Evolutionary conservation across 1,140 invertebrate genomes (phyloP), one percentile per base, ranked within the genome.

Genomic region (Brevipalpus yothersi): DNA sequence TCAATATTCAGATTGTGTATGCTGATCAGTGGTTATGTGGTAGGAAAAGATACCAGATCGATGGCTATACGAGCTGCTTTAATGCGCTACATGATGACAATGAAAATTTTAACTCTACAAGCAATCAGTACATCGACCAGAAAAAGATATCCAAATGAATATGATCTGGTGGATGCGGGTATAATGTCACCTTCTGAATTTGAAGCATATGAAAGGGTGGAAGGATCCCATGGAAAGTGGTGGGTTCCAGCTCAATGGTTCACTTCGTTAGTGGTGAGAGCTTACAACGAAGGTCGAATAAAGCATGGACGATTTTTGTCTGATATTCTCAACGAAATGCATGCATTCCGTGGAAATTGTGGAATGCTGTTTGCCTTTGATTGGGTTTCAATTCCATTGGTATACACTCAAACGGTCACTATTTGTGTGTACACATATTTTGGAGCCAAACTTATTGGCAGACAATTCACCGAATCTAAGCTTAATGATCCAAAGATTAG

Each of bases 241-340:
- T 90, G 86, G 86, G 85, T 89, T 81, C 86, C 86, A 0, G 71
- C 88, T 10, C 83, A 86, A 0, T 90, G 86, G 86, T 86, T 86
- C 41, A 86, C 84, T 1, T 86, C 87, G 68, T 84, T 90, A 59
- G 85, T 89, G 62, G 86, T 86, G 69, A 83, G 21, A 45, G 79
- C 79, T 0, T 75, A 88, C 2, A 87, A 86, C 69, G 90, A 94
- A 73, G 87, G 86, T 0, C 74, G 85, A 64, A 90, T 94, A 65
- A 77, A 87, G 55, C 87, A 91, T 65, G 90, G 94, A 70, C 88
- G 88, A 1, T 53, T 66, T 19, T 41, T 65, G 0, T 56, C 60
- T 53, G 40, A 58, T n/a, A 49, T 58, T 2, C 15, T 58, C 3
- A 39, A 49, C 10, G 69, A 72, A 63, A 62, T 74, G 53, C 68